Evolutionary conservation across 1,140 invertebrate genomes (phyloP).

Genomic region (Venturia canescens): DNA sequence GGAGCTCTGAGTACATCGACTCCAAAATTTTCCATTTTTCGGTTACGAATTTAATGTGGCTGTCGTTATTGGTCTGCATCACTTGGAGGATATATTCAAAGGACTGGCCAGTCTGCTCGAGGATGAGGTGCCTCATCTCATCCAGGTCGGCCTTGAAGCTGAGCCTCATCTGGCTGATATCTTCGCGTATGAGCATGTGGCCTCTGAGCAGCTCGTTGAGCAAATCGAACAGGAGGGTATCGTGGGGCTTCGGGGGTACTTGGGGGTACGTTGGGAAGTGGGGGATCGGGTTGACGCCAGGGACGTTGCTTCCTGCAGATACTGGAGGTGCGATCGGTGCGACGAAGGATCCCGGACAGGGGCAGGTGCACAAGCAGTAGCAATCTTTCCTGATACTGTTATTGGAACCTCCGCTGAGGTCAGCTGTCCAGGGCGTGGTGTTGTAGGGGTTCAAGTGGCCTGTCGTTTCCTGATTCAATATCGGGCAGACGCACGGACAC

Average conservation of each 20-base stretch:
- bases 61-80: not conserved
- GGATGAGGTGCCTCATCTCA: not conserved
- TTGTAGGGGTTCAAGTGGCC: no score
- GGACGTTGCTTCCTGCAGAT: not conserved
- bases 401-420: not conserved
- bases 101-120: not conserved
- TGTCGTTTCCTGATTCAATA: not conserved
- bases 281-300: not conserved
- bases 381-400: not conserved
- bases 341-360: not conserved
- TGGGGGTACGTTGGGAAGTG: not conserved
- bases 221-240: not conserved
- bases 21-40: not conserved
- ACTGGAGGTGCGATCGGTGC: not conserved
- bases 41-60: not conserved
- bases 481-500: conserved; percentile 45
- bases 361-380: conserved; percentile 6
- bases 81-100: not conserved
- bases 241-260: not conserved
- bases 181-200: not conserved
- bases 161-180: not conserved
- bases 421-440: no score
- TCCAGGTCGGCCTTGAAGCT: not conserved
- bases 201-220: not conserved
- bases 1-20: no score